A percentile compares a stretch with the other conserved stretches of the same genome.
These are phyloP conservation scores for Aplodontia rufa DNA, from an alignment of 2,113 vertebrate species.

Conservation along the genomic window DNA sequence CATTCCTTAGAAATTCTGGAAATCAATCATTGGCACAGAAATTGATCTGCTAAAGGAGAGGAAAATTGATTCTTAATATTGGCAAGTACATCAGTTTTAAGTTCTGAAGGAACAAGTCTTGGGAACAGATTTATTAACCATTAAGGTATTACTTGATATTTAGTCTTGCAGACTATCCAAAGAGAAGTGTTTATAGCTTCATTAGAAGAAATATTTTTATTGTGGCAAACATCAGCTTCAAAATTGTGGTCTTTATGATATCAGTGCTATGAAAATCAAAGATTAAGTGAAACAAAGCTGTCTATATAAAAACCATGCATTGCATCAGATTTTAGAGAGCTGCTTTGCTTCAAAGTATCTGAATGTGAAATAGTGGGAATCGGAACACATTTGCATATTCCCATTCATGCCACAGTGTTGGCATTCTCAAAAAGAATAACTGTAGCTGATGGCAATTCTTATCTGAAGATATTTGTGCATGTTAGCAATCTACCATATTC, in stretches of 20 bases:
- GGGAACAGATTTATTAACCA: constrained; percentile 58
- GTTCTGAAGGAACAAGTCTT: constrained; percentile 59
- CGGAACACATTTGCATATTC: constrained; percentile 58
- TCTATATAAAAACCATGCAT: neutral
- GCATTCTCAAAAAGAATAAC: constrained; percentile 63
- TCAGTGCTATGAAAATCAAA: constrained; percentile 54
- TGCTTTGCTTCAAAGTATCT: constrained; percentile 56
- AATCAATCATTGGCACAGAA: constrained; percentile 37
- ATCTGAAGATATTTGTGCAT: constrained; percentile 67
- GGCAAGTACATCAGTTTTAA: constrained; percentile 53
- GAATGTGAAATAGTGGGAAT: constrained; percentile 38
- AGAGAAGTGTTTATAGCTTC: neutral
- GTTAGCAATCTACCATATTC: constrained; percentile 74
- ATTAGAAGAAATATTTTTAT: neutral
- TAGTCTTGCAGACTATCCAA: constrained; percentile 39
- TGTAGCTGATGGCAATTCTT: constrained; percentile 68
- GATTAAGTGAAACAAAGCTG: neutral
- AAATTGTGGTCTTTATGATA: constrained; percentile 19
- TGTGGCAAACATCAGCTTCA: neutral
- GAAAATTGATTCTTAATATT: constrained; percentile 53
- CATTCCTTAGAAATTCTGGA: constrained; percentile 66
- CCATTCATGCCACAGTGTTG: constrained; percentile 54
- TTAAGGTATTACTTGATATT: constrained; percentile 58
- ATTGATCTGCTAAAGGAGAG: constrained; percentile 57
- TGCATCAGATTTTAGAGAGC: neutral